Evolutionary conservation across 2,888 invertebrate species (phyloP).

Genomic region (Anticlea derivata): DNA sequence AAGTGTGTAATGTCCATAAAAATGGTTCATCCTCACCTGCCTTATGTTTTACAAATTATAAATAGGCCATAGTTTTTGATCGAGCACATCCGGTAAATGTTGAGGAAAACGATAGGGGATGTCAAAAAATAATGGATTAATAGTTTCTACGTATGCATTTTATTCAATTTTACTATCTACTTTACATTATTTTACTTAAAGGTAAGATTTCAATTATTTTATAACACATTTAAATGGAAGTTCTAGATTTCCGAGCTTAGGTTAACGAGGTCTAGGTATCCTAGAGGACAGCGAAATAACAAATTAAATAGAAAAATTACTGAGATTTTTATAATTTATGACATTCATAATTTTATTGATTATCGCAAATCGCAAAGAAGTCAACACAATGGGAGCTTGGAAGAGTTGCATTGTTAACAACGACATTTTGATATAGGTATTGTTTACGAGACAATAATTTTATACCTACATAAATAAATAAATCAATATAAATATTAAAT

Average conservation of each 20-base stretch:
- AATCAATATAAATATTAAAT: neutral
- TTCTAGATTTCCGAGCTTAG: no score
- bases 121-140: conserved; percentile 7
- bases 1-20: conserved; percentile 56
- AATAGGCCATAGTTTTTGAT: conserved; percentile 22
- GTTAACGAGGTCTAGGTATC: no score
- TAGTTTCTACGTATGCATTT: neutral
- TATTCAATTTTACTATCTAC: conserved; percentile 9
- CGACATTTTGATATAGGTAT: no score
- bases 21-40: conserved; percentile 57
- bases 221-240: no score
- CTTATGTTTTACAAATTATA: conserved; percentile 31
- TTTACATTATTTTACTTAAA: no score
- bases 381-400: no score
- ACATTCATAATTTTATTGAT: no score
- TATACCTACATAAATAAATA: conserved; percentile 15
- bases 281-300: no score
- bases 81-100: conserved; percentile 16
- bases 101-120: neutral
- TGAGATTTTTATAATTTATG: no score
- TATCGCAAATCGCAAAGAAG: no score
- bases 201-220: neutral
- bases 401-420: no score
- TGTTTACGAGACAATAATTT: neutral
- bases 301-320: no score